Base-by-base conservation (phyloP, 2,888 invertebrate genomes). In the Noctua janthe region DNA sequence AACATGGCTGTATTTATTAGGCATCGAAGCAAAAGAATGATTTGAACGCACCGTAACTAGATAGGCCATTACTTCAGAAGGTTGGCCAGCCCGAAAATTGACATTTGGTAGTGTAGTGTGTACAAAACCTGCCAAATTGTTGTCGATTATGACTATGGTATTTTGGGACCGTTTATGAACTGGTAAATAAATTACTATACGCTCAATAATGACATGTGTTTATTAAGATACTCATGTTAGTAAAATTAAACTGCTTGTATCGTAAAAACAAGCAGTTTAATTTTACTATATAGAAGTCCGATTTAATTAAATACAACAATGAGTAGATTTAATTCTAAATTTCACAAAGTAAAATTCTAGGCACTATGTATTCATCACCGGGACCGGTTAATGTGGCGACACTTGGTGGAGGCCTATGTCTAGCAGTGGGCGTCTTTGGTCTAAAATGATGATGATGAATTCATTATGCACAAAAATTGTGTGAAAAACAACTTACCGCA, bases 51-150 rank as follows among this genome's bases (percentile, higher is more conserved):
- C 29, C 49, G 17, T 80, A 72, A 76, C 51, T 74, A 71, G 10
- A 11, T 67, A 5, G 2, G 67, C 23, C 2, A 13, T 13, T 13
- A 67, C 13, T 43, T 43, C 66, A 11, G 49, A 69, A 85, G 56
- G 83, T 89, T 88, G 88, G 87, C 83, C 1, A 80, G 3, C 35
- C 49, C 81, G 85, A 59, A 56, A 51, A 51, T 74, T 85, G 78
- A 81, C 87, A 82, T 80, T 78, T 47, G 20, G 3, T 84, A 83
- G 83, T 78, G 77, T 74, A 64, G 87, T 2, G 2, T 49, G 47
- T 29, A 17, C 29, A 15, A 54, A 29, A 70, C 2, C 15, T 51
- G 23, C 0, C 3, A 79, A 64, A 56, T 23, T 35, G 20, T 17
- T 49, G 49, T 83, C 69, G 62, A 79, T 39, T 29, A 10, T 10